Evolutionary conservation across 2,797 vertebrate species (phyloP).

Genomic region (Phoeniculus purpureus): DNA sequence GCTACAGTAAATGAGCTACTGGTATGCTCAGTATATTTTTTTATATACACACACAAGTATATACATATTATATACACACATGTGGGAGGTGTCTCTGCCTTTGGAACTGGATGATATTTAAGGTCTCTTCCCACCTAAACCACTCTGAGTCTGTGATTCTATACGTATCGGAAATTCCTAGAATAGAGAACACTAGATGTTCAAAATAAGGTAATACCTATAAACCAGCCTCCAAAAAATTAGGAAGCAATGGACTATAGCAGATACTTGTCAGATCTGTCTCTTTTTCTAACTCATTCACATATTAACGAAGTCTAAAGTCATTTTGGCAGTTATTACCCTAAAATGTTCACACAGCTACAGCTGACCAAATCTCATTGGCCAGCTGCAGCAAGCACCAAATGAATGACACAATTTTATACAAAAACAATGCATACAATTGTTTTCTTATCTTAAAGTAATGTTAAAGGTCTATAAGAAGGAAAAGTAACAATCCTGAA

Average conservation of each 20-base stretch:
- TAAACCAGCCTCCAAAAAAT: neutral
- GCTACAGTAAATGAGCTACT: neutral
- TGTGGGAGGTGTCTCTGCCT: no score
- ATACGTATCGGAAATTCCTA: neutral
- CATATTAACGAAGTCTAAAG: neutral
- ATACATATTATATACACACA: neutral
- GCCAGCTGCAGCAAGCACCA: neutral
- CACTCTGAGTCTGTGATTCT: no score
- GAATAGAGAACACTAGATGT: neutral
- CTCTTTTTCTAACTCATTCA: neutral
- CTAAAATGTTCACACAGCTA: neutral
- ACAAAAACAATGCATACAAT: neutral
- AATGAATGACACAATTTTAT: neutral
- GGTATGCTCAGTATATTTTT: neutral
- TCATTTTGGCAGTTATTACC: neutral
- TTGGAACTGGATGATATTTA: no score
- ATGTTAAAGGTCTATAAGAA: neutral
- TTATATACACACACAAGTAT: neutral
- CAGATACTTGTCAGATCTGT: neutral
- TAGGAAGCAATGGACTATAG: neutral
- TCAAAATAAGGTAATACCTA: neutral
- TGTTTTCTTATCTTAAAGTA: neutral
- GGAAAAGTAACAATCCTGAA: neutral
- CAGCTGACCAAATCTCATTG: neutral
- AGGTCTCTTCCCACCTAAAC: no score